A percentile compares a stretch with the other conserved stretches of the same genome.
Evolutionary conservation across 2,888 invertebrate species (phyloP).

Genomic region (Stenodera caucasica): DNA sequence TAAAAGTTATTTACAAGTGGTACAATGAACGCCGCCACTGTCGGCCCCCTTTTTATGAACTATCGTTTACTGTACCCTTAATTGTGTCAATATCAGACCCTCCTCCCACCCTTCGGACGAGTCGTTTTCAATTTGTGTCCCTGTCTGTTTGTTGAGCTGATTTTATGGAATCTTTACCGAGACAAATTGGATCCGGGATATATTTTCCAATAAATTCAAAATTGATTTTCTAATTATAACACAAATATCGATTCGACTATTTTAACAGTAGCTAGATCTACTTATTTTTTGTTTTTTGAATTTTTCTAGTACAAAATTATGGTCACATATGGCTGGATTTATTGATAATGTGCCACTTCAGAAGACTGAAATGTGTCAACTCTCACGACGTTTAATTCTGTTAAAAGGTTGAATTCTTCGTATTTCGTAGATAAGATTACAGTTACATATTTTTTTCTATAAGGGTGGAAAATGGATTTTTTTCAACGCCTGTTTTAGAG

Average conservation of each 20-base stretch:
- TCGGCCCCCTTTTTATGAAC: background rate
- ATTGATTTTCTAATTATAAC: too few species aligned
- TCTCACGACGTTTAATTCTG: background rate
- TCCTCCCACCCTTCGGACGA: background rate
- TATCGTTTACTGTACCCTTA: constrained; percentile 20
- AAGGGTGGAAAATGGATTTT: background rate
- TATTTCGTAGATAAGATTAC: background rate
- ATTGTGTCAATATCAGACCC: constrained; percentile 20
- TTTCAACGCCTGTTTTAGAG: constrained; percentile 4
- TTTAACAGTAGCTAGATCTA: too few species aligned
- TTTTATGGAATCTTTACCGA: background rate
- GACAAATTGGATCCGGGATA: background rate
- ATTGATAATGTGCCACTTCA: constrained; percentile 25
- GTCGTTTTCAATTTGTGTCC: too few species aligned
- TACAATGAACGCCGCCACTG: constrained; percentile 8
- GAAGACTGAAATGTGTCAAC: constrained; percentile 47
- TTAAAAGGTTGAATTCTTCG: background rate
- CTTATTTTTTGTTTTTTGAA: too few species aligned
- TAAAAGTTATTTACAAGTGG: background rate
- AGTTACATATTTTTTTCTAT: too few species aligned
- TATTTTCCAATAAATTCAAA: background rate
- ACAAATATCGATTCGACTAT: too few species aligned
- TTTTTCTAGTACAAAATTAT: too few species aligned
- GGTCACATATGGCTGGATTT: constrained; percentile 40
- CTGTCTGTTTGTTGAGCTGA: background rate